Conservation (phyloP, 2,888 invertebrate genomes). For the Proisotoma minuta region DNA sequence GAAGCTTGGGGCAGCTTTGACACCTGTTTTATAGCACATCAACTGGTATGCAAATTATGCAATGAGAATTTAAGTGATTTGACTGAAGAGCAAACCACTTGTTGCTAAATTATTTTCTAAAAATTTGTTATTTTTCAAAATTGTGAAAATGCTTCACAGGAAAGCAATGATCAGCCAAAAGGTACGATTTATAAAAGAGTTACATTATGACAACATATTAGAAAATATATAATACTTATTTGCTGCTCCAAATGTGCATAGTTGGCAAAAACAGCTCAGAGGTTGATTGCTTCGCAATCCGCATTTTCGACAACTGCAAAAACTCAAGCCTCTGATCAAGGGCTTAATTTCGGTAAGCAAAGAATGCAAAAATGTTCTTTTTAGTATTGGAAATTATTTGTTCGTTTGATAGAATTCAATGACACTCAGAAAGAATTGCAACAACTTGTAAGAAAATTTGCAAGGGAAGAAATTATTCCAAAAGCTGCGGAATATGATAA, state of each 20-base stretch:
- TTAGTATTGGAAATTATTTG: no score
- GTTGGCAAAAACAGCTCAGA: conserved; percentile 20
- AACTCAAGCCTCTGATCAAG: conserved; percentile 3
- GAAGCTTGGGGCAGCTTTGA: no score
- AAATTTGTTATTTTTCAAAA: not conserved
- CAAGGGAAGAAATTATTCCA: conserved; percentile 56
- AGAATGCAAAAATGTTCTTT: not conserved
- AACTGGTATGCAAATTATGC: no score
- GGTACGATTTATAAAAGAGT: conserved; percentile 10
- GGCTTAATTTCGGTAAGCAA: conserved; percentile 21
- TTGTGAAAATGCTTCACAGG: conserved; percentile 17
- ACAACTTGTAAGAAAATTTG: conserved; percentile 55
- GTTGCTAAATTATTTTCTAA: not conserved
- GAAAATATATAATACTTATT: not conserved
- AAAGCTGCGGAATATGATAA: conserved; percentile 55
- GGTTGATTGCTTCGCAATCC: conserved; percentile 20
- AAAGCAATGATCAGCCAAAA: conserved; percentile 13
- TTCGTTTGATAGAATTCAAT: conserved; percentile 42
- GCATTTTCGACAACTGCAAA: conserved; percentile 6
- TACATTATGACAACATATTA: not conserved
- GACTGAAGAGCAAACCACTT: not conserved
- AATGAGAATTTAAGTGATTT: no score
- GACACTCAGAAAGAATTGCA: conserved; percentile 52
- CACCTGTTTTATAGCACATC: no score
- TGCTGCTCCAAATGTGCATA: conserved; percentile 3